phyloP scores from a whole-genome alignment of 2,113 vertebrate species.

The Acanthisitta chloris region DNA sequence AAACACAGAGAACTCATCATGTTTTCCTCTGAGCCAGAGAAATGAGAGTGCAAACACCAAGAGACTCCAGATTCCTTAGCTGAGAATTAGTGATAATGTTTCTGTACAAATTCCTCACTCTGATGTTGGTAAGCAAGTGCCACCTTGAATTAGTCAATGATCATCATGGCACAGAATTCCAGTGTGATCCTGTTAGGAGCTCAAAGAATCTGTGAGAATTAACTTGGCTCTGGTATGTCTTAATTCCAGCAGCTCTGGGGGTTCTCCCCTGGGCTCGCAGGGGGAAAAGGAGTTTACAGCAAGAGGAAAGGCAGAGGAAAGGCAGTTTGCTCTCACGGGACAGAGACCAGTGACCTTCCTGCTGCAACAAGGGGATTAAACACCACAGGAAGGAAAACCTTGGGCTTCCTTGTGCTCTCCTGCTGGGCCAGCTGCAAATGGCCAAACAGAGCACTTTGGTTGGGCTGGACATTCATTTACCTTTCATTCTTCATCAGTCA shows the following conservation, averaged over 20 bases:
- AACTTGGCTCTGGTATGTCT: not conserved
- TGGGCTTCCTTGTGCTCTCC: not conserved
- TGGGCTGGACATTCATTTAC: too few relatives aligned
- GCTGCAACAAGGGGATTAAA: not conserved
- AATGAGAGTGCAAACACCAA: not conserved
- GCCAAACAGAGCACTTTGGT: too few relatives aligned
- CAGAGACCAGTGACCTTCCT: not conserved
- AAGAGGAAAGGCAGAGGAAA: not conserved
- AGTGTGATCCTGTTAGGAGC: not conserved
- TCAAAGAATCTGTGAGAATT: not conserved
- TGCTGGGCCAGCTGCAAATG: accelerated
- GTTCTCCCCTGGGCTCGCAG: not conserved
- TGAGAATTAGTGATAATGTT: not conserved
- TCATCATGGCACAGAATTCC: too few relatives aligned
- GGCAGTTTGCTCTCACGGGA: not conserved
- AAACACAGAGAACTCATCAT: not conserved
- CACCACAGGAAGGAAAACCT: not conserved
- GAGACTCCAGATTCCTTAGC: not conserved
- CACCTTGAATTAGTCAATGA: not conserved
- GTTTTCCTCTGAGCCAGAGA: not conserved
- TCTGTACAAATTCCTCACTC: not conserved
- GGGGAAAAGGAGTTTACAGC: not conserved
- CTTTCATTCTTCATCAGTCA: too few relatives aligned
- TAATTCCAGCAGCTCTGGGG: not conserved
- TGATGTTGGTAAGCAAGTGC: not conserved